Base-by-base conservation (phyloP, 2,113 vertebrate species). In the Acanthisitta chloris region DNA sequence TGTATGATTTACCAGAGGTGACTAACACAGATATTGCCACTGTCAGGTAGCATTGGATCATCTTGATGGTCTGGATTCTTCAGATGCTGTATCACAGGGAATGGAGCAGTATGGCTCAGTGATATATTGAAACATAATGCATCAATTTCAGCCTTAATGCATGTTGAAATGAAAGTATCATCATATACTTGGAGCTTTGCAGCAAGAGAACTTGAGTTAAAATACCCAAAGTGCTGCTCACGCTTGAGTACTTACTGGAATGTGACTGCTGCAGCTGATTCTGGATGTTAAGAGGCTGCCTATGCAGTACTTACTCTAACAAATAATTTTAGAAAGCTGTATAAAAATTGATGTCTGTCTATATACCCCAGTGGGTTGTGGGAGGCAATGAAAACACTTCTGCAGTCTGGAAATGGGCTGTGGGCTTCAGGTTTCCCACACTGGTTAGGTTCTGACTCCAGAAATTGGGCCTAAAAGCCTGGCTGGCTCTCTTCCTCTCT, bases 401-500 rank as follows among this genome's bases (percentile, higher is more conserved):
- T 34, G 7, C 45, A 49, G 3, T 69, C 74, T 94, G 76, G 54
- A 86, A 88, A 55, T 77, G 62, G 81, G 20, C 67, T 90, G 86
- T 58, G 82, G 34, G 67, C 67, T 94, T 86, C 76, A 83, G 86
- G 79, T 95, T 94, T 95, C 64, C 82, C 46, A 71, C 26, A 66
- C 29, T 0, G 1, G 9, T 88, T 66, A 46, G 84, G 38, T 73
- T 92, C 36, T 58, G 80, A 78, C 67, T 88, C 40, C 55, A 55
- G 71, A 46, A 90, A 88, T 4, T 74, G 59, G 25, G 65, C 71
- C 73, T 95, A 51, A 95, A 95, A 94, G 94, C 88, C 29, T 59
- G 3, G 9, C 77, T 96, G 96, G 69, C 92, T 92, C 33, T 45
- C 80, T 86, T 92, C 92, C 92, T 74, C 43, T 85, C 61, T 84